Conservation (phyloP, 1,140 invertebrate species). For the Bombus sylvicola region DNA sequence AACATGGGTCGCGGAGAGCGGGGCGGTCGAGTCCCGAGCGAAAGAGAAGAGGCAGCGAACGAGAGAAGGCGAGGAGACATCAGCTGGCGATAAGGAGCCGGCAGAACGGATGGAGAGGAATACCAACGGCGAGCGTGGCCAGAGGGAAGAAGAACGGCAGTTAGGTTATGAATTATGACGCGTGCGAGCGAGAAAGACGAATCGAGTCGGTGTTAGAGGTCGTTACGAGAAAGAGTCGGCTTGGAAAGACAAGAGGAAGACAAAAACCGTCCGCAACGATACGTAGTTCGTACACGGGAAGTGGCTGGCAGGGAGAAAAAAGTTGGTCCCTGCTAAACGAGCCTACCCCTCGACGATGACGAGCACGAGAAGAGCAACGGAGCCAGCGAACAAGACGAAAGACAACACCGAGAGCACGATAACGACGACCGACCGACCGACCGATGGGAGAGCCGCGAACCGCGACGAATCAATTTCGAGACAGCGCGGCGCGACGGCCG, state of each 20-base stretch:
- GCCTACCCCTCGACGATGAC: constrained; percentile 53
- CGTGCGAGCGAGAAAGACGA: constrained; percentile 76
- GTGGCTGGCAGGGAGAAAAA: constrained; percentile 36
- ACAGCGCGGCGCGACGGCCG: neutral
- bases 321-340: constrained; percentile 61
- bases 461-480: constrained; percentile 61
- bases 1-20: neutral
- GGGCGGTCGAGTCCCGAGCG: neutral
- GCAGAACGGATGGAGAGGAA: constrained; percentile 59
- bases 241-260: constrained; percentile 51
- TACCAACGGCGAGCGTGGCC: constrained; percentile 41
- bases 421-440: constrained; percentile 50
- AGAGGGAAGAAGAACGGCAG: constrained; percentile 71
- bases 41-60: constrained; percentile 39
- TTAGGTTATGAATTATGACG: constrained; percentile 82
- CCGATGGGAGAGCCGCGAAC: constrained; percentile 34
- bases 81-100: constrained; percentile 53
- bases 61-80: constrained; percentile 55
- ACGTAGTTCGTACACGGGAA: constrained; percentile 50
- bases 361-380: constrained; percentile 29
- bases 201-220: constrained; percentile 75
- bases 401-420: constrained; percentile 34
- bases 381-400: constrained; percentile 42
- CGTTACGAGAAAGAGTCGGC: constrained; percentile 62
- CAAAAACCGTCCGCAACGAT: constrained; percentile 72